Evolutionary conservation across 2,113 vertebrate genomes (phyloP).

Genomic region (Meles meles): DNA sequence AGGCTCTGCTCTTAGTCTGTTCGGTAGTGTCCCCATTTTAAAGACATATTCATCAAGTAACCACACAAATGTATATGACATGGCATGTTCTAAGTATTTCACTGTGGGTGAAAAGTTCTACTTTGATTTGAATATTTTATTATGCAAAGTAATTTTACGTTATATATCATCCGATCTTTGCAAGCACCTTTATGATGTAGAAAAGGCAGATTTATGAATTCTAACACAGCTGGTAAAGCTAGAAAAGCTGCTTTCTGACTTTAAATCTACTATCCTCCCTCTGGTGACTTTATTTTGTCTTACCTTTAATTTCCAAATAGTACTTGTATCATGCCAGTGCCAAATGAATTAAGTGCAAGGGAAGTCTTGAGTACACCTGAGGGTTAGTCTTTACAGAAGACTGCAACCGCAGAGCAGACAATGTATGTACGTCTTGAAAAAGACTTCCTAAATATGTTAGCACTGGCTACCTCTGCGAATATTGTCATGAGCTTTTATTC

Average conservation of each 20-base stretch:
- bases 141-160: background rate
- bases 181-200: background rate
- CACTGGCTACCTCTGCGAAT: too few species aligned
- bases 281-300: too few species aligned
- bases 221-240: background rate
- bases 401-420: too few species aligned
- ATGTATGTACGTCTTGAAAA: too few species aligned
- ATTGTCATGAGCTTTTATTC: background rate
- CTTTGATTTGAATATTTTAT: background rate
- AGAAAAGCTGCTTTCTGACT: background rate
- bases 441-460: too few species aligned
- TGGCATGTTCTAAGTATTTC: too few species aligned
- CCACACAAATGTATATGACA: background rate
- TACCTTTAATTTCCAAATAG: background rate
- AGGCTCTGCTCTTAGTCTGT: background rate
- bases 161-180: background rate
- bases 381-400: background rate
- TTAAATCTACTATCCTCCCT: background rate
- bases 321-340: too few species aligned
- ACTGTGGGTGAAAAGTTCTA: background rate
- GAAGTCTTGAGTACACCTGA: background rate
- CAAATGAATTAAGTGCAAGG: background rate
- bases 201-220: background rate
- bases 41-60: background rate
- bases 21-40: background rate